Evolutionary conservation across 2,113 vertebrate species (phyloP).

Genomic region (Synchiropus splendidus): DNA sequence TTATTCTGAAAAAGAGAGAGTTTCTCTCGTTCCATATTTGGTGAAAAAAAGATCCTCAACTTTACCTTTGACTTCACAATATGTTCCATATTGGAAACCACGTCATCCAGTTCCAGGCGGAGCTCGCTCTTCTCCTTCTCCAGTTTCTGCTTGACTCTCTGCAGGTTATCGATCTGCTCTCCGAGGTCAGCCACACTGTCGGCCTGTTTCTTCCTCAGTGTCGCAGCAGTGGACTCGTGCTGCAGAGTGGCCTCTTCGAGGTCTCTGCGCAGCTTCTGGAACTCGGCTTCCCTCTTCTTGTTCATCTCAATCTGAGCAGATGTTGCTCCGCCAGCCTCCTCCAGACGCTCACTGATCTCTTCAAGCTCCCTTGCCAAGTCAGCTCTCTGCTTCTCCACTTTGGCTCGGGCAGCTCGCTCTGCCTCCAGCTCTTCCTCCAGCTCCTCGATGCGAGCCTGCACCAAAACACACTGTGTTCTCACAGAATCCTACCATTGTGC

Average conservation of each 20-base stretch:
- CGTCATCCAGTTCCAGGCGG: constrained; percentile 55
- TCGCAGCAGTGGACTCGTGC: constrained; percentile 64
- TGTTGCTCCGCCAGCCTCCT: no score
- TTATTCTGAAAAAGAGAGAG: constrained; percentile 54
- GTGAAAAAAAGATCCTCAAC: background rate
- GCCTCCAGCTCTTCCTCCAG: no score
- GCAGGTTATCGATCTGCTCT: constrained; percentile 65
- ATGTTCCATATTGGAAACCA: constrained; percentile 69
- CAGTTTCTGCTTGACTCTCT: constrained; percentile 61
- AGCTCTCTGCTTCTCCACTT: no score
- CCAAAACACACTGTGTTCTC: background rate
- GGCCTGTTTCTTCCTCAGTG: constrained; percentile 66
- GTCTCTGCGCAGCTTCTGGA: no score
- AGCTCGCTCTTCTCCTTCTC: constrained; percentile 65
- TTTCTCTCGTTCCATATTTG: no score
- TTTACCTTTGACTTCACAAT: constrained; percentile 67
- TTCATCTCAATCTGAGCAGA: no score
- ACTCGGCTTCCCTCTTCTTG: no score
- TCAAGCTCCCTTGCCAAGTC: no score
- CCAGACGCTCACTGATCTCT: no score
- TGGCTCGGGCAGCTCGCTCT: no score
- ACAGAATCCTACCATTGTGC: background rate
- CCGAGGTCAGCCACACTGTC: constrained; percentile 65
- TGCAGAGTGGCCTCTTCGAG: no score
- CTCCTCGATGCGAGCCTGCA: no score